A percentile compares a stretch with the other conserved stretches of the same genome.
Conservation (phyloP, 2,888 invertebrate species). For the Dione juno region DNA sequence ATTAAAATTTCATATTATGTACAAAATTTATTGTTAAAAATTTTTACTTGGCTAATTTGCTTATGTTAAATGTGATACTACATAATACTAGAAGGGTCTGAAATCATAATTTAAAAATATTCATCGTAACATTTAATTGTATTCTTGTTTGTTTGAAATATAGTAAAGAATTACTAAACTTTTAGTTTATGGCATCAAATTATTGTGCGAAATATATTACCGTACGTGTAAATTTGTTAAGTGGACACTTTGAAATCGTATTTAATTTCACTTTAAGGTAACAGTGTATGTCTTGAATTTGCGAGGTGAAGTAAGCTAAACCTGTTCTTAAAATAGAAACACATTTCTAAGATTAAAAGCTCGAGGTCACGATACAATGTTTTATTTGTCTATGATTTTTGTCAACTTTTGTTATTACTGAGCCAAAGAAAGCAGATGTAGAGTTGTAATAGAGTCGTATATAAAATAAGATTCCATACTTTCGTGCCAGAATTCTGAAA, state of each 20-base stretch:
- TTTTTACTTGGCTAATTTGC: neutral
- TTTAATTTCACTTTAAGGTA: neutral
- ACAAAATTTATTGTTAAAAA: too few relatives aligned
- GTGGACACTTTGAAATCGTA: too few relatives aligned
- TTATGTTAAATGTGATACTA: neutral
- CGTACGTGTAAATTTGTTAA: too few relatives aligned
- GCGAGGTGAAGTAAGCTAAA: neutral
- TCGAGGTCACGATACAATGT: slow-evolving; percentile 4
- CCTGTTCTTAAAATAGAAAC: slow-evolving; percentile 12
- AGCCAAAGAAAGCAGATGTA: slow-evolving; percentile 9
- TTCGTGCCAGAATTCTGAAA: slow-evolving; percentile 27
- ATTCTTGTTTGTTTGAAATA: too few relatives aligned
- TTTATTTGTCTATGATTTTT: slow-evolving; percentile 8
- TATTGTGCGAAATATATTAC: too few relatives aligned
- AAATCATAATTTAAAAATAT: too few relatives aligned
- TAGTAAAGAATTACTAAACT: too few relatives aligned
- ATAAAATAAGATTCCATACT: slow-evolving; percentile 30
- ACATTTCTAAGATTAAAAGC: slow-evolving; percentile 15
- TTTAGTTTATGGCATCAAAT: too few relatives aligned
- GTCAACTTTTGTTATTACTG: slow-evolving; percentile 16
- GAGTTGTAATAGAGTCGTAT: slow-evolving; percentile 26
- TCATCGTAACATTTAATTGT: too few relatives aligned
- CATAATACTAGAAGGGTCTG: slow-evolving; percentile 7
- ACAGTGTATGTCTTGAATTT: slow-evolving; percentile 7
- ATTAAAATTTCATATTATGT: neutral